Evolutionary conservation across 2,888 invertebrate species (phyloP).

Genomic region (Nemotelus nigrinus): DNA sequence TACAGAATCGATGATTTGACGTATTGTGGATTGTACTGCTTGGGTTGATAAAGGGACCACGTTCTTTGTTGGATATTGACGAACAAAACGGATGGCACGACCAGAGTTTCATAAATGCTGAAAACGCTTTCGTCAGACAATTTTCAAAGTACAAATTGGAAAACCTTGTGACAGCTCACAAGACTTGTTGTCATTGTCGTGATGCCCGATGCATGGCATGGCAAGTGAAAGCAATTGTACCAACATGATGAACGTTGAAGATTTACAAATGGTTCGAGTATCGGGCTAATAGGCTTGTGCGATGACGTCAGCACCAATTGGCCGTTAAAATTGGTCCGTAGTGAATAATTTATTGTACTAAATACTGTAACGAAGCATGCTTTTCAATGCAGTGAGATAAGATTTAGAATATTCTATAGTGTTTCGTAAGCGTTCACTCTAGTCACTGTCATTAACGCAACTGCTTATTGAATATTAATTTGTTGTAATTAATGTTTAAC

Average conservation of each 20-base stretch:
- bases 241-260: not conserved
- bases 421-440: no score
- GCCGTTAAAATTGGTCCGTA: no score
- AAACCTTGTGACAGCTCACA: slow-evolving; percentile 44
- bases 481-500: no score
- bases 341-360: no score
- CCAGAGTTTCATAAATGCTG: slow-evolving; percentile 8
- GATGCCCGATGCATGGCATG: slow-evolving; percentile 21
- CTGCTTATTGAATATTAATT: no score
- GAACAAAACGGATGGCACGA: no score
- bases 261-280: not conserved
- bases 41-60: not conserved
- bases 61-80: not conserved
- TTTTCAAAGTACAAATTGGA: not conserved
- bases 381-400: no score
- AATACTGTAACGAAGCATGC: no score
- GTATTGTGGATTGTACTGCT: not conserved
- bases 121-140: slow-evolving; percentile 30
- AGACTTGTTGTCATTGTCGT: slow-evolving; percentile 23
- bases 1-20: not conserved
- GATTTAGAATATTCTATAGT: no score
- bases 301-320: no score
- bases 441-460: no score
- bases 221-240: not conserved
- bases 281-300: no score